A percentile compares a stretch with the other conserved stretches of the same genome.
Evolutionary conservation across 2,888 invertebrate species (phyloP).

Genomic region (Flabesymbios commensalis): DNA sequence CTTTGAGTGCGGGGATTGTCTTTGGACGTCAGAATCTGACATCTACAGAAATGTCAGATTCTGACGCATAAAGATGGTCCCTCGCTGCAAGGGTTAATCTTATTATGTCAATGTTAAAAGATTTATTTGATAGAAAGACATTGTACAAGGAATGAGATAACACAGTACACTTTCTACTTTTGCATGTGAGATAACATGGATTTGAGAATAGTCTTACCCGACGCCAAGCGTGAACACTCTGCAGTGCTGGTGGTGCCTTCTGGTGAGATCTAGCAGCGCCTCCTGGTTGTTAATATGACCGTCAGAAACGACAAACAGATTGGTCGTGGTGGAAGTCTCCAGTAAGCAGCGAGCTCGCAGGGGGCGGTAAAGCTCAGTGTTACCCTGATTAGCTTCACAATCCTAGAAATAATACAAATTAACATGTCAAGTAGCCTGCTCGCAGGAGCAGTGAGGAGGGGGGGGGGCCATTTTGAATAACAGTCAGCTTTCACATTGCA

Average conservation of each 20-base stretch:
- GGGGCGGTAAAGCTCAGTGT: conserved; percentile 49
- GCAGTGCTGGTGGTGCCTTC: conserved; percentile 39
- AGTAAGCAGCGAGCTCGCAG: conserved; percentile 48
- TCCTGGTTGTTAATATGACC: conserved; percentile 54
- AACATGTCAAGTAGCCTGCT: too few relatives aligned
- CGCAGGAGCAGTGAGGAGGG: too few relatives aligned
- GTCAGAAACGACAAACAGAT: conserved; percentile 55
- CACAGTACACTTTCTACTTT: neutral
- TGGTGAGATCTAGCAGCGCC: conserved; percentile 36
- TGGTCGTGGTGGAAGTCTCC: conserved; percentile 37
- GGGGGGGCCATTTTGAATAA: too few relatives aligned
- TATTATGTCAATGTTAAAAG: too few relatives aligned
- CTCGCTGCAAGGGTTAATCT: too few relatives aligned
- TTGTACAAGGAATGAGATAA: neutral
- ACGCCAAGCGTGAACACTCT: conserved; percentile 52
- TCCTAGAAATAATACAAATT: conserved; percentile 12
- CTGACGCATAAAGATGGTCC: too few relatives aligned
- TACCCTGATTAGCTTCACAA: conserved; percentile 40
- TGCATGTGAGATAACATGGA: neutral
- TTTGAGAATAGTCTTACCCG: conserved; percentile 35
- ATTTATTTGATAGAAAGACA: too few relatives aligned
- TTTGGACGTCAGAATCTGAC: too few relatives aligned
- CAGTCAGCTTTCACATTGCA: too few relatives aligned
- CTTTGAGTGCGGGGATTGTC: too few relatives aligned
- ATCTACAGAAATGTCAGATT: too few relatives aligned